Evolutionary conservation across 2,797 vertebrate species (phyloP), one percentile per base, ranked within the genome.

Genomic region (Danio jaintianensis): DNA sequence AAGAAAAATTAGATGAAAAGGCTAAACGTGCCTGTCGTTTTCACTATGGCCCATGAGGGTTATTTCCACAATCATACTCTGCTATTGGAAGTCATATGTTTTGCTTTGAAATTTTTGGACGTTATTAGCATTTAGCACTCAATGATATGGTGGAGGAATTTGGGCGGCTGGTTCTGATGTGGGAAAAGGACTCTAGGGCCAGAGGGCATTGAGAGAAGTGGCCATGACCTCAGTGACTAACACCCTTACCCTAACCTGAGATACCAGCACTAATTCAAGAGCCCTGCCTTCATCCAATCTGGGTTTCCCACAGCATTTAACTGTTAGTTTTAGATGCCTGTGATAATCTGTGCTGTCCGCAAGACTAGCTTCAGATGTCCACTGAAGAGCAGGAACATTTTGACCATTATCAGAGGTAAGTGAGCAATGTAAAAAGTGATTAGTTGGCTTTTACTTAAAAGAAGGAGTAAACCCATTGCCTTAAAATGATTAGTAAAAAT

Each of bases 81-180:
- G 29, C 29, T 29, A 29, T 29, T 29, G 29, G 29, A 29, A 1
- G 29, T n/a, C 29, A 29, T 1, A 29, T 29, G 29, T 29, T 29
- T 29, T 29, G 29, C 29, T 29, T 29, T 29, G 29, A 29, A 29
- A 93, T 95, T 94, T 95, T 93, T 94, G 90, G 90, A 93, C 91
- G 92, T 94, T 95, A 96, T 95, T 95, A 92, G 91, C 92, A 93
- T 92, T 94, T 94, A 93, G 91, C 92, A 93, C 92, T 94, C 94
- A 94, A 94, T 94, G 93, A 93, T 94, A 95, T 87, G 91, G 88
- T 87, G 91, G 84, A 93, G 94, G 94, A 95, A 95, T 95, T 90
- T 80, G 87, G 90, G 90, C 88, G 83, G 87, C 89, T 90, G 92
- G 91, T 96, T 79, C 96, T 94, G 94, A 97, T 94, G 93, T 95